A percentile compares a stretch with the other conserved stretches of the same genome.
phyloP scores from a whole-genome alignment of 2,113 vertebrate species.

The Hippocampus comes region DNA sequence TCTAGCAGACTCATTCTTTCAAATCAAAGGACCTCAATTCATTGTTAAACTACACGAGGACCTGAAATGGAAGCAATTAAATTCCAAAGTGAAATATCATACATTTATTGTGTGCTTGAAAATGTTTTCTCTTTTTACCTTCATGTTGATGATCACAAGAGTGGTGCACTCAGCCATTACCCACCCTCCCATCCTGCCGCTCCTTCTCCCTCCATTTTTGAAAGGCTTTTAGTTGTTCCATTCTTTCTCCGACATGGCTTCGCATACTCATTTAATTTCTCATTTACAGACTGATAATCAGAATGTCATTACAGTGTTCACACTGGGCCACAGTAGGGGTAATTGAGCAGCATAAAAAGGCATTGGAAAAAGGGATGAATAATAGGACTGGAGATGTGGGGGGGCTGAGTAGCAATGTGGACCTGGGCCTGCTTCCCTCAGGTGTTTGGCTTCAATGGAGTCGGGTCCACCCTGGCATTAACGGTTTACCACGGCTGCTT shows the following conservation, averaged over 20 bases:
- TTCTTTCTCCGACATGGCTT: conserved; percentile 70
- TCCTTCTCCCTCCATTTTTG: conserved; percentile 51
- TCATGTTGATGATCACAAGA: conserved; percentile 58
- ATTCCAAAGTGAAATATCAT: conserved; percentile 70
- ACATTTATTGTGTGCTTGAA: conserved; percentile 58
- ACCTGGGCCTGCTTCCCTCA: conserved; percentile 63
- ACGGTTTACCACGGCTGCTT: conserved; percentile 59
- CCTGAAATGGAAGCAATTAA: conserved; percentile 73
- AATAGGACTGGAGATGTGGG: conserved; percentile 61
- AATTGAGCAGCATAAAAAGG: conserved; percentile 86
- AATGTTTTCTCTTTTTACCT: conserved; percentile 64
- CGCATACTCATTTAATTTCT: conserved; percentile 94
- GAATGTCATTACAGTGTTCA: conserved; percentile 95
- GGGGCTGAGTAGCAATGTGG: conserved; percentile 57
- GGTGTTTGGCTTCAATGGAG: conserved; percentile 69
- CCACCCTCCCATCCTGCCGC: conserved; percentile 20
- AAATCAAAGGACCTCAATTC: conserved; percentile 57
- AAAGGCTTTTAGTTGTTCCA: conserved; percentile 63
- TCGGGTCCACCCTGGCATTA: conserved; percentile 56
- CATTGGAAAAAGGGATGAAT: conserved; percentile 73
- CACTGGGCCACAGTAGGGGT: conserved; percentile 83
- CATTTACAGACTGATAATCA: conserved; percentile 99
- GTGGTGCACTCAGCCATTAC: conserved; percentile 46
- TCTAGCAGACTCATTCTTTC: conserved; percentile 56
- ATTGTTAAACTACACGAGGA: conserved; percentile 55